A percentile compares a stretch with the other conserved stretches of the same genome.
Evolutionary conservation across 2,797 vertebrate species (phyloP).

Genomic region (Sebastiscus tertius): DNA sequence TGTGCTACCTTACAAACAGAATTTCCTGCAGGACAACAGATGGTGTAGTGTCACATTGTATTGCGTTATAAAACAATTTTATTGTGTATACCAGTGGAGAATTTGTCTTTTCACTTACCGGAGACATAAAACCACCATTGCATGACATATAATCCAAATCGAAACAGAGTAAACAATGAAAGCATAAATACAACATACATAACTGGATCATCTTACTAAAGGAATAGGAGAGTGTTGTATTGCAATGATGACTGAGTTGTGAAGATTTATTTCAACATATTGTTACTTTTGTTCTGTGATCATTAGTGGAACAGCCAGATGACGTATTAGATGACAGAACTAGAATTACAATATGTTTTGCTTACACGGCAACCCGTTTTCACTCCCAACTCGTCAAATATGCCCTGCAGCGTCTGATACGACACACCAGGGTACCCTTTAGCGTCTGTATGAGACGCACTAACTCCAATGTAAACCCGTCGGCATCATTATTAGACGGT

Average conservation of each 20-base stretch:
- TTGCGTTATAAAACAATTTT: constrained; percentile 12
- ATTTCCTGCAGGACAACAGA: constrained; percentile 24
- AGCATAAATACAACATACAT: not conserved
- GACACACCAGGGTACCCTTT: rapidly evolving
- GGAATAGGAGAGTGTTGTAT: not conserved
- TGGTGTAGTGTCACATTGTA: constrained; percentile 3
- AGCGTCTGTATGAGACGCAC: too few relatives aligned
- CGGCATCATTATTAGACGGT: rapidly evolving
- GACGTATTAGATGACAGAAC: not conserved
- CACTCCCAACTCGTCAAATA: not conserved
- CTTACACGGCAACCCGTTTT: not conserved
- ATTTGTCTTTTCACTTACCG: constrained; percentile 35
- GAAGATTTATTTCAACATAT: not conserved
- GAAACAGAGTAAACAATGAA: not conserved
- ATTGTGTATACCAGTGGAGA: not conserved
- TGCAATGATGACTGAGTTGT: not conserved
- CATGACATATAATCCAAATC: constrained; percentile 3
- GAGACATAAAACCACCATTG: not conserved
- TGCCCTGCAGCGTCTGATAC: rapidly evolving
- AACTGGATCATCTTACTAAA: not conserved
- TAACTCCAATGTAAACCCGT: not conserved
- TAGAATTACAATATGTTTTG: too few relatives aligned
- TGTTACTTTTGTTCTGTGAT: not conserved
- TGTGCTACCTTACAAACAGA: constrained; percentile 13
- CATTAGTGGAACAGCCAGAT: not conserved